Percentiles rank a stretch among this genome's conserved stretches.
Conservation (phyloP, 2,797 vertebrate genomes). For the Hydrolagus colliei region DNA sequence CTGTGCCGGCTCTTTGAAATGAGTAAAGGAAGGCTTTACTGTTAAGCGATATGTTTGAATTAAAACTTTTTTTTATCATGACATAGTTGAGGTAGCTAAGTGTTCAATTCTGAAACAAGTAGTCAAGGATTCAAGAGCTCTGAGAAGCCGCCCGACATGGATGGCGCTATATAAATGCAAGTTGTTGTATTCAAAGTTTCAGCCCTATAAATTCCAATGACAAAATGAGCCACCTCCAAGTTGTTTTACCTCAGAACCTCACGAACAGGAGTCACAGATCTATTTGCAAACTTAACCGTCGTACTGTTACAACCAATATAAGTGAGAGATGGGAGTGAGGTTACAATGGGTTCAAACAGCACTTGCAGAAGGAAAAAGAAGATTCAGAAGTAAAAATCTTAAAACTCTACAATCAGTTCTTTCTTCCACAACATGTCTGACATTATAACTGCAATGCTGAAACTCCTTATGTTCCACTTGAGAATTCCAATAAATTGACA, state of each 20-base stretch:
- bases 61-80: not conserved
- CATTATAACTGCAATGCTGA: conserved; percentile 17
- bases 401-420: not conserved
- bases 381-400: not conserved
- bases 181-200: too few species aligned
- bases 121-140: not conserved
- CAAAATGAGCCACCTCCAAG: not conserved
- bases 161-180: too few species aligned
- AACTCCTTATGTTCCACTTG: not conserved
- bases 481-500: conserved; percentile 12
- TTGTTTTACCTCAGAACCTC: not conserved
- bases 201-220: not conserved
- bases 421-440: conserved; percentile 2
- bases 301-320: not conserved
- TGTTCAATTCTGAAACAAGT: not conserved
- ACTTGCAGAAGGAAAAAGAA: not conserved
- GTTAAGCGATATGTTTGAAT: not conserved
- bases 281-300: not conserved
- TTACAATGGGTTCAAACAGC: not conserved
- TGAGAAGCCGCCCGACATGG: too few species aligned
- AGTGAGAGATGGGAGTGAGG: too few species aligned
- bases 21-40: too few species aligned
- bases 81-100: not conserved
- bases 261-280: not conserved
- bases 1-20: too few species aligned